These are phyloP conservation scores for Eilema caniola DNA, from an alignment of 2,888 invertebrate genomes.

Conservation along the genomic window DNA sequence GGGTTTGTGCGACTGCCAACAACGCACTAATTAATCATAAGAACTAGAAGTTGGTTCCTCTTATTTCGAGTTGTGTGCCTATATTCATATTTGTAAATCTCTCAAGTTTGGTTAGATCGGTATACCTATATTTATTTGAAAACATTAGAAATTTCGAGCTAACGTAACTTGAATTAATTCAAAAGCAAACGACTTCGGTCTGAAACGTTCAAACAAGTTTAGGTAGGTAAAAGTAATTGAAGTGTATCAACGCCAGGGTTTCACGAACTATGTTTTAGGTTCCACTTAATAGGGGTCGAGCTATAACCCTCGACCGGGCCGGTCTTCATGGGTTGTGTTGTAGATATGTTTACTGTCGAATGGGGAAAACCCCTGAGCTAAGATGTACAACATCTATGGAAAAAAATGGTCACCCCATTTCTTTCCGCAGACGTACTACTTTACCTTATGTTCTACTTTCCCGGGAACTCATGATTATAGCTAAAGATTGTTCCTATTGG, in stretches of 20 bases:
- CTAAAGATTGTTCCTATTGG: neutral
- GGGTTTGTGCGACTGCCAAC: conserved; percentile 36
- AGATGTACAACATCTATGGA: neutral
- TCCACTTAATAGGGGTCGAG: neutral
- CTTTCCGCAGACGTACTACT: too few relatives aligned
- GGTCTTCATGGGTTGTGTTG: neutral
- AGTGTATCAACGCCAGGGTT: neutral
- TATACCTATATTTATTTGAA: neutral
- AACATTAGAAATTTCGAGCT: neutral
- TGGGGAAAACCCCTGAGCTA: neutral
- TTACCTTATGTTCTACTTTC: neutral
- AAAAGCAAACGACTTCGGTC: neutral
- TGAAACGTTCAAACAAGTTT: conserved; percentile 9
- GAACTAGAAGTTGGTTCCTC: conserved; percentile 2
- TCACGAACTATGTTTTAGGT: neutral
- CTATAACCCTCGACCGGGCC: neutral
- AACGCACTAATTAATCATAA: conserved; percentile 31
- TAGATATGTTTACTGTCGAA: neutral
- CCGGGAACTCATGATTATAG: neutral
- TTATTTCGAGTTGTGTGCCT: neutral
- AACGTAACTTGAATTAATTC: neutral
- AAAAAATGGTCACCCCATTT: neutral
- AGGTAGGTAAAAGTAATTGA: neutral
- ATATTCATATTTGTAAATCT: neutral
- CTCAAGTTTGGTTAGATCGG: neutral